These are phyloP conservation scores for Laterallus jamaicensis DNA, from an alignment of 2,113 vertebrate genomes.

Conservation along the genomic window DNA sequence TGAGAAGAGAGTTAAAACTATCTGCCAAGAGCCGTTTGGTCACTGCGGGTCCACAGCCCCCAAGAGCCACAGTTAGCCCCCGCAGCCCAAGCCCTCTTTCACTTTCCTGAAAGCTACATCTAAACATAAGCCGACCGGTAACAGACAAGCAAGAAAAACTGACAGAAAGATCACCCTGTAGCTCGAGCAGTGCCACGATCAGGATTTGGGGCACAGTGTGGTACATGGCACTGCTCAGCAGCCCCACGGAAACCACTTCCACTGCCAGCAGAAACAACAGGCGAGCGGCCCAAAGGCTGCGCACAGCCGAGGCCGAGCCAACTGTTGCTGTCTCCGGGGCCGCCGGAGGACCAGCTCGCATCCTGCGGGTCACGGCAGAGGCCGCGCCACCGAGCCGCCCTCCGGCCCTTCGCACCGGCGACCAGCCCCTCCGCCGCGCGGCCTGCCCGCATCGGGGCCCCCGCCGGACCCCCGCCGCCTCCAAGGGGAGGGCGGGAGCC, in stretches of 20 bases:
- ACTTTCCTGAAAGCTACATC: neutral
- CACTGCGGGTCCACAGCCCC: neutral
- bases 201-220: neutral
- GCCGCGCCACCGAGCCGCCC: neutral
- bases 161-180: neutral
- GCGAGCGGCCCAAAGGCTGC: neutral
- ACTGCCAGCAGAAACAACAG: neutral
- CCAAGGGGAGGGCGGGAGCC: neutral
- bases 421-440: neutral
- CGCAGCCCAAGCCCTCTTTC: neutral
- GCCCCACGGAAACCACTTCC: neutral
- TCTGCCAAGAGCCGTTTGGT: neutral
- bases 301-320: neutral
- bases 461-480: neutral
- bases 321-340: neutral
- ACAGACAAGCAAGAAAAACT: neutral
- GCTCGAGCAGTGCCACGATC: neutral
- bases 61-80: neutral
- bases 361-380: neutral
- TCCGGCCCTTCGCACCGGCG: neutral
- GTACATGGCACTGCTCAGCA: rapidly evolving
- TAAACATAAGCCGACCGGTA: rapidly evolving
- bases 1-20: neutral
- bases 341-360: neutral
- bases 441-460: neutral